These are phyloP conservation scores for Condylura cristata DNA, from an alignment of 2,113 vertebrate species.

Conservation along the genomic window DNA sequence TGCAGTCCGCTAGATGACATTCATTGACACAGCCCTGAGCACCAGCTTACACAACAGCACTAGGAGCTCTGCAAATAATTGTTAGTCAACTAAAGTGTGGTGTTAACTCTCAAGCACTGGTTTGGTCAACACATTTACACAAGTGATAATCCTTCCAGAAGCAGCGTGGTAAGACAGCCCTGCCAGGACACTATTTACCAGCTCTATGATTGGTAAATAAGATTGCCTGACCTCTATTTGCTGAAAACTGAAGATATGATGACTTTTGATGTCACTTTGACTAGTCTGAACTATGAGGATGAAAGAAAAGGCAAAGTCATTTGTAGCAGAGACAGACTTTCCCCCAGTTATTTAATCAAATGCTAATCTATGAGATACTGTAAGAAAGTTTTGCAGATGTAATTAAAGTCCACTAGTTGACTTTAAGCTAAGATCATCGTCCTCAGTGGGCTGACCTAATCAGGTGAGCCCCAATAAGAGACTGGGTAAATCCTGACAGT, in stretches of 20 bases:
- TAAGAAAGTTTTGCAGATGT: not conserved
- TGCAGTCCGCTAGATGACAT: not conserved
- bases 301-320: not conserved
- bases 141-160: not conserved
- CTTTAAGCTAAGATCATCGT: not conserved
- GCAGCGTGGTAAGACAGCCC: not conserved
- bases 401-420: not conserved
- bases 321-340: not conserved
- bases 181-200: not conserved
- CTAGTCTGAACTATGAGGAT: not conserved
- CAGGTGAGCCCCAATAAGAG: not conserved
- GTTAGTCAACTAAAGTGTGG: not conserved
- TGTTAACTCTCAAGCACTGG: not conserved
- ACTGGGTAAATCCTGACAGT: not conserved
- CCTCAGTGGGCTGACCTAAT: not conserved
- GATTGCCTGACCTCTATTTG: not conserved
- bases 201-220: not conserved
- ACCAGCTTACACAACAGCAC: not conserved
- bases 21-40: not conserved
- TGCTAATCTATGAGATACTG: not conserved
- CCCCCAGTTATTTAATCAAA: not conserved
- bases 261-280: not conserved
- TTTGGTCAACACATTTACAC: not conserved
- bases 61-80: not conserved
- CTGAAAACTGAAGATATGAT: constrained; percentile 27